These are phyloP conservation scores for Ricordea florida DNA, from an alignment of 92 coral and sea anemone species.

Conservation along the genomic window DNA sequence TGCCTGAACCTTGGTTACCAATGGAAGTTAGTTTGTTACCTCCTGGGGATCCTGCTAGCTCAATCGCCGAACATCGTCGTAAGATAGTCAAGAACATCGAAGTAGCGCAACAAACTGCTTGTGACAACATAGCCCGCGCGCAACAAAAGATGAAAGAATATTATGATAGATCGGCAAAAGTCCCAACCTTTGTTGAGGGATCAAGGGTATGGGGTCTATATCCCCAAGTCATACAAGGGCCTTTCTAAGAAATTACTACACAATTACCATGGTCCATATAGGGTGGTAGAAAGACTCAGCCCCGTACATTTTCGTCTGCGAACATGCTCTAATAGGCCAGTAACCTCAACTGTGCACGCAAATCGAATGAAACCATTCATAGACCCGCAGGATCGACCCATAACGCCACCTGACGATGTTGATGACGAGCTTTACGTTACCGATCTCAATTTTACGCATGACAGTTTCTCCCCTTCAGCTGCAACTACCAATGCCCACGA, in stretches of 20 bases:
- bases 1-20: background rate
- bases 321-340: background rate
- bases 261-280: slow-evolving; percentile 22
- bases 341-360: slow-evolving; percentile 1
- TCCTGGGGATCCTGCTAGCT: slow-evolving; percentile 3
- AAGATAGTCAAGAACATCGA: slow-evolving; percentile 35
- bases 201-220: slow-evolving; percentile 40
- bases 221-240: slow-evolving; percentile 21
- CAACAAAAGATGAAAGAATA: slow-evolving; percentile 58
- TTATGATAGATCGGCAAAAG: slow-evolving; percentile 10
- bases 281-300: background rate
- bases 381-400: slow-evolving; percentile 21
- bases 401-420: background rate
- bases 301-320: slow-evolving; percentile 19
- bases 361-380: slow-evolving; percentile 16
- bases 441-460: background rate
- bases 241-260: slow-evolving; percentile 26
- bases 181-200: background rate
- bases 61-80: slow-evolving; percentile 15
- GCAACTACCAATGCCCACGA: background rate
- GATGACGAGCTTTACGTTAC: background rate
- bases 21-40: slow-evolving; percentile 25
- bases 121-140: slow-evolving; percentile 31
- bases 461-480: slow-evolving; percentile 2
- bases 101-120: slow-evolving; percentile 29